Evolutionary conservation across 1,140 invertebrate species (phyloP).

Genomic region (Musca vetustissima): DNA sequence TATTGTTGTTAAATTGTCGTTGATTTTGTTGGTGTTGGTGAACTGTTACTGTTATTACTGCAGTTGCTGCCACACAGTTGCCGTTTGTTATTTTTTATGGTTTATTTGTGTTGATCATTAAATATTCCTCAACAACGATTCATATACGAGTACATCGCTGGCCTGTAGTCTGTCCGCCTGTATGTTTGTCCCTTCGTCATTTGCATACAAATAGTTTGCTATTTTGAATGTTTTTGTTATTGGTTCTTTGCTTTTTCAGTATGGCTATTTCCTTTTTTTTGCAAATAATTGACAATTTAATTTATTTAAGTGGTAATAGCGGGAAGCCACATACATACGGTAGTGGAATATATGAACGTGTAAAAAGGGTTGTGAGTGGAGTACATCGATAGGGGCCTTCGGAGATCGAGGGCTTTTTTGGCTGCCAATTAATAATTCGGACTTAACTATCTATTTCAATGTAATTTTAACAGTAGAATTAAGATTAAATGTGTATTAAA

Average conservation of each 20-base stretch:
- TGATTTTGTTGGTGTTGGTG: neutral
- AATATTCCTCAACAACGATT: neutral
- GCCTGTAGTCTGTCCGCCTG: neutral
- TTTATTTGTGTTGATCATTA: conserved; percentile 20
- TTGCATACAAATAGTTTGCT: neutral
- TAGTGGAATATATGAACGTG: too few relatives aligned
- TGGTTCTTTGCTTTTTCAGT: conserved; percentile 9
- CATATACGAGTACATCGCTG: too few relatives aligned
- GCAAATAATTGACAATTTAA: conserved; percentile 27
- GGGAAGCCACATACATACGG: too few relatives aligned
- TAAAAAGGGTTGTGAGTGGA: too few relatives aligned
- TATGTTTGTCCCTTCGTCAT: too few relatives aligned
- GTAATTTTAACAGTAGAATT: too few relatives aligned
- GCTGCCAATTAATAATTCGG: too few relatives aligned
- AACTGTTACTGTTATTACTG: conserved; percentile 10
- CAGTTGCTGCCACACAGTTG: neutral
- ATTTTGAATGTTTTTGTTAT: neutral
- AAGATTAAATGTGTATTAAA: too few relatives aligned
- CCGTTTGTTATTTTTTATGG: conserved; percentile 6
- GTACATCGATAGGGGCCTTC: too few relatives aligned
- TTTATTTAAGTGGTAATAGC: conserved; percentile 22
- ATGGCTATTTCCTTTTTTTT: neutral
- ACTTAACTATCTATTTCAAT: too few relatives aligned
- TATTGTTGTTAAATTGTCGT: neutral
- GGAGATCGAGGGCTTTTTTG: too few relatives aligned